Evolutionary conservation across 2,113 vertebrate species (phyloP).

Genomic region (Tringa solitaria): DNA sequence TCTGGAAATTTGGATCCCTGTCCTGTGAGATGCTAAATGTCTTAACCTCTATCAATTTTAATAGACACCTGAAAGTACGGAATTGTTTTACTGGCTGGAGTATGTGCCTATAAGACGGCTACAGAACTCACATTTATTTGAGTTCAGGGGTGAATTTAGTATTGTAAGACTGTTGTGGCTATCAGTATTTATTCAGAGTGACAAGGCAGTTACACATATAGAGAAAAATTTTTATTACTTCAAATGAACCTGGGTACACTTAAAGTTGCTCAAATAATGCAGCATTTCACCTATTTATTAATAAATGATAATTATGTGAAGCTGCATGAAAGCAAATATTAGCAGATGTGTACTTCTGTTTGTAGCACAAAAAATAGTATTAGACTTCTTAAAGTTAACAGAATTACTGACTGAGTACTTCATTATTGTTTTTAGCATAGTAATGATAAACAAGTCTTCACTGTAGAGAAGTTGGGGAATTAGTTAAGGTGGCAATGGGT

Average conservation of each 20-base stretch:
- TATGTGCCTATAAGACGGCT: neutral
- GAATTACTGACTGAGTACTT: neutral
- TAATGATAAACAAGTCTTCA: neutral
- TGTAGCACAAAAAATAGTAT: neutral
- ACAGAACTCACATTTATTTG: neutral
- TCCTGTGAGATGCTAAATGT: neutral
- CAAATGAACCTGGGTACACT: neutral
- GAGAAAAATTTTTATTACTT: neutral
- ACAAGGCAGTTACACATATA: neutral
- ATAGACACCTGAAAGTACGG: neutral
- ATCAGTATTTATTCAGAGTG: neutral
- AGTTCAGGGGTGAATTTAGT: neutral
- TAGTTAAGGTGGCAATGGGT: neutral
- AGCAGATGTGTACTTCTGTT: neutral
- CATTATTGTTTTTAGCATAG: neutral
- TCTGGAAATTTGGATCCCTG: constrained; percentile 3
- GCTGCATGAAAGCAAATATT: neutral
- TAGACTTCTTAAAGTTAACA: neutral
- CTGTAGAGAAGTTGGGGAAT: neutral
- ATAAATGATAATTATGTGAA: neutral
- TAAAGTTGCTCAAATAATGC: neutral
- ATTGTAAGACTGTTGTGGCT: neutral
- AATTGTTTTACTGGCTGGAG: neutral
- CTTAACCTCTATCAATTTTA: neutral
- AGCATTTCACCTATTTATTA: neutral